Conservation (phyloP, 2,797 vertebrate genomes). For the Mormyrops boulengeri region DNA sequence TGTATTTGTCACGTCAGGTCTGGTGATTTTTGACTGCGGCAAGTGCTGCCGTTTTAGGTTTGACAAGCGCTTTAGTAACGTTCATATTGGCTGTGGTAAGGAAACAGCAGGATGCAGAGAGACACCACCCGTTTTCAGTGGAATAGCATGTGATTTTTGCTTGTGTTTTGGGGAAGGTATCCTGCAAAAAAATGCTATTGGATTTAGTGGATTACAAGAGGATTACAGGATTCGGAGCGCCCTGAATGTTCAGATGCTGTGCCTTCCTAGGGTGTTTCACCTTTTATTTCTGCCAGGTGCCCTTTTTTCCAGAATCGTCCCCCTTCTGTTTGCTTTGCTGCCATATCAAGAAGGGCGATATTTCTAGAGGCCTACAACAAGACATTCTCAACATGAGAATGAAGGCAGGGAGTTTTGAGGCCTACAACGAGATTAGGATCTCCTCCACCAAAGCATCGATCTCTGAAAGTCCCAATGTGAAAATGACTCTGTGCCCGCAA, state of each 20-base stretch:
- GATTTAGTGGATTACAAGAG: conserved; percentile 19
- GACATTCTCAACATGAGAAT: background rate
- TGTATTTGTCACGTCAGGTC: background rate
- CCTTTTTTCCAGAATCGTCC: background rate
- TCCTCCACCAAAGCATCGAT: background rate
- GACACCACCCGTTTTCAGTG: background rate
- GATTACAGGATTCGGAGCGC: background rate
- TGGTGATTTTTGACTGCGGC: background rate
- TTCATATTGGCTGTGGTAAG: background rate
- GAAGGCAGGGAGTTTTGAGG: background rate
- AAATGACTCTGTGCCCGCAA: background rate
- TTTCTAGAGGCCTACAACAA: background rate
- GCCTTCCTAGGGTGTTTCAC: background rate
- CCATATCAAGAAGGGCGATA: background rate
- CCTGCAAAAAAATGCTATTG: background rate
- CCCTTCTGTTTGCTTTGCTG: background rate
- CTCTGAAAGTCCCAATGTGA: background rate
- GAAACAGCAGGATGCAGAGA: background rate
- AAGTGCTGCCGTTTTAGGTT: background rate
- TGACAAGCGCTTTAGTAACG: background rate
- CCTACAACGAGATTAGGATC: background rate
- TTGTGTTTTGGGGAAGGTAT: background rate
- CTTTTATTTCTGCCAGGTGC: background rate
- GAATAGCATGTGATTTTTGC: background rate
- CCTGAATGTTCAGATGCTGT: conserved; percentile 5